Evolutionary conservation across 2,888 invertebrate genomes (phyloP), one percentile per base, ranked within the genome.

Genomic region (Cataglyphis livida): DNA sequence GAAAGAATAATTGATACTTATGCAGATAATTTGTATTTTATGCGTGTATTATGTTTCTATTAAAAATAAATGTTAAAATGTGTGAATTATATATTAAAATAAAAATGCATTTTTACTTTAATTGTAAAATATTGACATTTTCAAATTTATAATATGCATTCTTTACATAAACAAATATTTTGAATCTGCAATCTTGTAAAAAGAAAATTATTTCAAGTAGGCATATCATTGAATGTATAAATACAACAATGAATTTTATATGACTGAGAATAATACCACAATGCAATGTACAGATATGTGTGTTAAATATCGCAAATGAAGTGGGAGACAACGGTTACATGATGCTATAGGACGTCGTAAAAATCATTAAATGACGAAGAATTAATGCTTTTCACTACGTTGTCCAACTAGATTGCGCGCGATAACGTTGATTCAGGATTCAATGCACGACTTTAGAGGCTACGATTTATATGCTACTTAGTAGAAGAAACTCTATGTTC

Each of bases 341-440:
- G 15, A 68, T 32, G 12, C 25, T 28, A 15, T 25, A 35, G 21
- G 15, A 1, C 3, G 15, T 54, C 1, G 15, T 21, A 78, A 78
- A 57, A 68, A 78, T 78, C 21, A 7, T 3, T 70, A 18, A 10
- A 78, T 41, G 21, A 65, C 51, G 18, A 38, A 62, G 65, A 71
- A 54, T 54, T 54, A 62, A 57, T n/a, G 59, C 76, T 62, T 35
- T 75, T 25, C 18, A 51, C 9, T 35, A n/a, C 66, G 61, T 28
- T 68, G 68, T 66, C 21, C 62, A 38, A 66, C 48, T 35, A 44
- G 48, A 74, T 81, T 61, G 38, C 10, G 7, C 51, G 21, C 25
- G 81, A 75, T 81, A 51, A 62, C 21, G 75, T 61, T 51, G 44
- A 81, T 38, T 73, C 44, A n/a, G 38, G 7, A 76, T 65, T 59